Conservation (phyloP, 2,797 vertebrate species). For the Crocodylus rhombifer region DNA sequence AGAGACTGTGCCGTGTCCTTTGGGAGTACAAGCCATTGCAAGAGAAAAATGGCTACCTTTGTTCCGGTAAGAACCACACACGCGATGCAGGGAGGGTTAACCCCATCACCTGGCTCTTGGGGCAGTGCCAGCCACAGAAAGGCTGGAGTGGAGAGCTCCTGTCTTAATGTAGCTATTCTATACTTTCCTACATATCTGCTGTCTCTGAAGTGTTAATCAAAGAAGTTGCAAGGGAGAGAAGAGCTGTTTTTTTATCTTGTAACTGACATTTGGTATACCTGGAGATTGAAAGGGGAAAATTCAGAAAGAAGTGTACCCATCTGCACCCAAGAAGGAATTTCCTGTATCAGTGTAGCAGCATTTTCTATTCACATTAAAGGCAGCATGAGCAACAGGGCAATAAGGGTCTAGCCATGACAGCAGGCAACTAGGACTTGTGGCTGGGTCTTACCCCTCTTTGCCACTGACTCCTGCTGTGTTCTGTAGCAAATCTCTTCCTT, state of each 20-base stretch:
- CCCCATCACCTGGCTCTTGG: not conserved
- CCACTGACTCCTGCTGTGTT: not conserved
- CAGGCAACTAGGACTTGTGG: not conserved
- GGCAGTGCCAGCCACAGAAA: not conserved
- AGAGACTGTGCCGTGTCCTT: too few species aligned
- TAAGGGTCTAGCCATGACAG: not conserved
- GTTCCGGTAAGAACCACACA: constrained; percentile 9
- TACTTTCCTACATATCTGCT: not conserved
- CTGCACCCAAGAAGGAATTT: not conserved
- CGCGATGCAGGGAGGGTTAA: not conserved
- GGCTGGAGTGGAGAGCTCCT: not conserved
- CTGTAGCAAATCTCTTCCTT: too few species aligned
- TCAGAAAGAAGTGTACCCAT: not conserved
- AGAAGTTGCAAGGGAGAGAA: not conserved
- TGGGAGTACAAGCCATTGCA: not conserved
- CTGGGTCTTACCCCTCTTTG: not conserved
- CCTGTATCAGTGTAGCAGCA: not conserved
- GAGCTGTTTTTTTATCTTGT: not conserved
- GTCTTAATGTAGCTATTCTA: not conserved
- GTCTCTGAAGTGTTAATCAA: not conserved
- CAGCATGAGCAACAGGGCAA: not conserved
- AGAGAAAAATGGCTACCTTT: constrained; percentile 14
- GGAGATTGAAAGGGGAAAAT: not conserved
- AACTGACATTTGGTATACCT: not conserved
- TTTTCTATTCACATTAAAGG: not conserved